phyloP scores from a whole-genome alignment of 1,140 invertebrate genomes.

The Brachionus manjavacas region DNA sequence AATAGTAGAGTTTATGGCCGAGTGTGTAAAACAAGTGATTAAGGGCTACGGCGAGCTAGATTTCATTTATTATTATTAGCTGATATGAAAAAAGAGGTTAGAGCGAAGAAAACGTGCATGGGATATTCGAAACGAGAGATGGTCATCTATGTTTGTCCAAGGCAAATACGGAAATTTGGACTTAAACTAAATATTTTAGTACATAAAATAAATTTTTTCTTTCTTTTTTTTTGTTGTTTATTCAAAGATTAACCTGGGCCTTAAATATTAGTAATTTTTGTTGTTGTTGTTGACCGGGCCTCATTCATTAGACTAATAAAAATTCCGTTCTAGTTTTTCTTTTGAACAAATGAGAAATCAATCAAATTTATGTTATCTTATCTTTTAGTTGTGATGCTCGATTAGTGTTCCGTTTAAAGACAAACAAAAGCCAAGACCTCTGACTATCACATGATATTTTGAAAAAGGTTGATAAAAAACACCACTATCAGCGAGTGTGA shows the following conservation, averaged over 20 bases:
- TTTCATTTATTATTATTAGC: neutral
- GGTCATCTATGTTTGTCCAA: neutral
- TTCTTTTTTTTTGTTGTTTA: neutral
- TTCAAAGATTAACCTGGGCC: slow-evolving; percentile 17
- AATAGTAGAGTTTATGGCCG: neutral
- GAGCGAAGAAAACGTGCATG: neutral
- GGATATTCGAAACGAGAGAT: neutral
- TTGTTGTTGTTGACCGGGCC: neutral
- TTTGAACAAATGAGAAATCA: slow-evolving; percentile 35
- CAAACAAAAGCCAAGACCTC: neutral
- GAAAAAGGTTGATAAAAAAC: neutral
- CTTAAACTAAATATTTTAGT: slow-evolving; percentile 27
- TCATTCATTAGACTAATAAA: neutral
- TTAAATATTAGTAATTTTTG: slow-evolving; percentile 14
- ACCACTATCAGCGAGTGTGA: neutral
- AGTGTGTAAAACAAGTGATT: slow-evolving; percentile 36
- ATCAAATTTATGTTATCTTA: slow-evolving; percentile 33
- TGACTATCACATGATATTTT: neutral
- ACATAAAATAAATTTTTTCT: slow-evolving; percentile 16
- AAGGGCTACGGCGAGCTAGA: neutral
- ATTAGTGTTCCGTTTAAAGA: neutral
- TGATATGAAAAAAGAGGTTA: neutral
- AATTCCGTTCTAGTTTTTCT: neutral
- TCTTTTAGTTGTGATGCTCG: neutral
- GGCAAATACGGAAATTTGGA: slow-evolving; percentile 34